phyloP scores from a whole-genome alignment of 2,113 vertebrate genomes.

The Cynoglossus semilaevis region DNA sequence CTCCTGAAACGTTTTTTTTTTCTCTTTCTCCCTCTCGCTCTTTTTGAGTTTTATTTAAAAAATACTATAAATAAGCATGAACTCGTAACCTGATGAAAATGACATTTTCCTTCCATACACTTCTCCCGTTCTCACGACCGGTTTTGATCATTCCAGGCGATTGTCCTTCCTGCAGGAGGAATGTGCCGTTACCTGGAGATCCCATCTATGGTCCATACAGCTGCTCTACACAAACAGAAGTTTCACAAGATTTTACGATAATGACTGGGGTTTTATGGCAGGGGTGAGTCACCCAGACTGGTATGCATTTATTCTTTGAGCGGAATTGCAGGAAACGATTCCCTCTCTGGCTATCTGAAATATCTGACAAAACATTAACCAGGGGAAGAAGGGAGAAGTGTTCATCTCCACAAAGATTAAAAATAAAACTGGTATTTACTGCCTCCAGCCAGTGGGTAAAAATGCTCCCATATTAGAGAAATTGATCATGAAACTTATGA shows the following conservation, averaged over 20 bases:
- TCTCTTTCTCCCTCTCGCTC: too few relatives aligned
- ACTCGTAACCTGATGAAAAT: too few relatives aligned
- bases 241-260: conserved; percentile 45
- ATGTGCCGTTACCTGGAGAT: not conserved
- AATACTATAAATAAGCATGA: too few relatives aligned
- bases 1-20: too few relatives aligned
- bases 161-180: not conserved
- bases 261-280: conserved; percentile 49
- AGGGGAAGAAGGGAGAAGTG: not conserved
- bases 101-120: too few relatives aligned
- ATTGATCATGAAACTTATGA: too few relatives aligned
- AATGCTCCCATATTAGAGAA: too few relatives aligned
- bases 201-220: not conserved
- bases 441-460: too few relatives aligned
- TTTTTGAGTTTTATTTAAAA: too few relatives aligned
- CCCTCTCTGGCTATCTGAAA: conserved; percentile 36
- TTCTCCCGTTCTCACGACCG: too few relatives aligned
- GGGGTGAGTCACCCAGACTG: conserved; percentile 44
- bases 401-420: not conserved
- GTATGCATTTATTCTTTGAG: conserved; percentile 38
- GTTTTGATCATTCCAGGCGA: too few relatives aligned
- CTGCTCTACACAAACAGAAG: conserved; percentile 1
- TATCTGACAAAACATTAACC: conserved; percentile 59
- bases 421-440: too few relatives aligned
- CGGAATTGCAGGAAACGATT: conserved; percentile 46